Percentiles rank a stretch among this genome's conserved stretches.
These are phyloP conservation scores for Onychomys leucogaster DNA, from an alignment of 2,797 vertebrate species.

Conservation along the genomic window DNA sequence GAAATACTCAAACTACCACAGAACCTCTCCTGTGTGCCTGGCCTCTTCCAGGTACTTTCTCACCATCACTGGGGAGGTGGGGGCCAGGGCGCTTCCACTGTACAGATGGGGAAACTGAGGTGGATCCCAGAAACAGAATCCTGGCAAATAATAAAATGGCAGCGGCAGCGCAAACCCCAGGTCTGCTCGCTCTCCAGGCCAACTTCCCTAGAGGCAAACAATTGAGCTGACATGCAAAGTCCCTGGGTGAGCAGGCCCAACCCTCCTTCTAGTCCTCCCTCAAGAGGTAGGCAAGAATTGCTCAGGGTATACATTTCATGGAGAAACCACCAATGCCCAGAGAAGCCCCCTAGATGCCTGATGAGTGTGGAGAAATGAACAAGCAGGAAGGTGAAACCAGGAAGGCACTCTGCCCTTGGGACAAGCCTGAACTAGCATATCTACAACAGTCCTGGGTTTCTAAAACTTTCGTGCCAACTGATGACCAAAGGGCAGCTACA, in stretches of 20 bases:
- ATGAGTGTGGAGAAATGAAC: not conserved
- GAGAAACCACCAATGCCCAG: not conserved
- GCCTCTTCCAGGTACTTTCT: not conserved
- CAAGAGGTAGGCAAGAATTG: fast-evolving
- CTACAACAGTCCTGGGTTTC: not conserved
- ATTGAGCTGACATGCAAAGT: not conserved
- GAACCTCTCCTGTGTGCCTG: not conserved
- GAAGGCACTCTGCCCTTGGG: fast-evolving
- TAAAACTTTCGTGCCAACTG: not conserved
- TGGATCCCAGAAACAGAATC: not conserved
- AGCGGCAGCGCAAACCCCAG: not conserved
- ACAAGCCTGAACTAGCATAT: not conserved
- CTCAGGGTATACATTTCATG: not conserved
- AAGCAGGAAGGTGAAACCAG: not conserved
- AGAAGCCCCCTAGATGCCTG: not conserved
- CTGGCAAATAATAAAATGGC: not conserved
- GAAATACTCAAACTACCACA: not conserved
- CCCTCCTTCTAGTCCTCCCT: too few species aligned
- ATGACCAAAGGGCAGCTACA: not conserved
- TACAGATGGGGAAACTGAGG: not conserved
- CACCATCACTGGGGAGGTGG: fast-evolving
- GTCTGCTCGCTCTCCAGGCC: not conserved
- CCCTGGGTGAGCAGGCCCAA: fast-evolving
- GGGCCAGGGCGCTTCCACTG: not conserved
- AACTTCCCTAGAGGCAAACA: not conserved